Conservation (phyloP, 2,797 vertebrate genomes). For the Nothura maculosa region DNA sequence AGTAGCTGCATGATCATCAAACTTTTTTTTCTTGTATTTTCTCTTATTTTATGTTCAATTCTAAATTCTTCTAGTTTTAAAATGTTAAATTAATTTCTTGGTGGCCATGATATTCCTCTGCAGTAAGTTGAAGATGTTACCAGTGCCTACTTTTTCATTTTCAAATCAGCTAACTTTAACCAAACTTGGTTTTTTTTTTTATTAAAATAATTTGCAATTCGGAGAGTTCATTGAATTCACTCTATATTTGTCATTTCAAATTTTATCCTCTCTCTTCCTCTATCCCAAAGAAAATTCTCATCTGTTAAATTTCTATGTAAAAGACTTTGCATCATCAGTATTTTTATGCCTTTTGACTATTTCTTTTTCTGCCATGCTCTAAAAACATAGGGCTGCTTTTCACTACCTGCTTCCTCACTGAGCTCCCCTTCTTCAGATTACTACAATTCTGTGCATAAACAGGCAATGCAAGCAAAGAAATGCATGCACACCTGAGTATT, state of each 20-base stretch:
- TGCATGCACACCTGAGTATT: not conserved
- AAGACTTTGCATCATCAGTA: not conserved
- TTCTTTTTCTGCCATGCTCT: not conserved
- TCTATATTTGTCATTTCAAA: not conserved
- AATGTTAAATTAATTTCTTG: not conserved
- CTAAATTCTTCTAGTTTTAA: not conserved
- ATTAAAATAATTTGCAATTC: not conserved
- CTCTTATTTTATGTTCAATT: not conserved
- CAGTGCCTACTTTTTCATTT: not conserved
- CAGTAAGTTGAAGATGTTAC: not conserved
- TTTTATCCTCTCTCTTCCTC: not conserved
- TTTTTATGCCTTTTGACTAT: not conserved
- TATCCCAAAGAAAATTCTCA: not conserved
- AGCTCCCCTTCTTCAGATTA: not conserved
- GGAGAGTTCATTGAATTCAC: not conserved
- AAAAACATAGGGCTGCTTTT: not conserved
- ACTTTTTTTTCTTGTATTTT: not conserved
- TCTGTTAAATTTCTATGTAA: not conserved
- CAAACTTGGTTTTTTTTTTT: not conserved
- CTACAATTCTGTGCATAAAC: not conserved
- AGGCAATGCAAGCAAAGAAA: not conserved
- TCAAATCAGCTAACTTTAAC: not conserved
- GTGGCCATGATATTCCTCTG: not conserved
- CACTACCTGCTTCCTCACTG: not conserved
- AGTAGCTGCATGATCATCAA: not conserved